Conservation (phyloP, 2,888 invertebrate species). For the Pardosa pseudoannulata region DNA sequence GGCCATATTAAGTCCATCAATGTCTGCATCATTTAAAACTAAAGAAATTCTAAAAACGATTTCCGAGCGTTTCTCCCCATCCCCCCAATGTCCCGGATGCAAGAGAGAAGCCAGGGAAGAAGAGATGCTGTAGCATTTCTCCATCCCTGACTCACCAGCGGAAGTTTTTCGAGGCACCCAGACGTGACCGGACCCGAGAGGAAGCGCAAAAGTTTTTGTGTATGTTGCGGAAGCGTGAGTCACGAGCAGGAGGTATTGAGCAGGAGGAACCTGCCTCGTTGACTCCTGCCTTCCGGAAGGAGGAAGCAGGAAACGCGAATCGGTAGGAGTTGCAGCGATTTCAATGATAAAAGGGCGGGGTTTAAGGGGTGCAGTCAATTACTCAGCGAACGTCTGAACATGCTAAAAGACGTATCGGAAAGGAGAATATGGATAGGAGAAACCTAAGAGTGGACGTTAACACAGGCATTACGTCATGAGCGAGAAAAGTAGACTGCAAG, state of each 20-base stretch:
- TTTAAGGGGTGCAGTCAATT: slow-evolving; percentile 2
- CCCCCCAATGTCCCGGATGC: slow-evolving; percentile 41
- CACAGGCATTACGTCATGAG: no score
- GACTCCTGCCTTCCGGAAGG: slow-evolving; percentile 61
- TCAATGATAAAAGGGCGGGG: slow-evolving; percentile 18
- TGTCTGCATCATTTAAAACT: not conserved
- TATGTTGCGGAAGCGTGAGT: slow-evolving; percentile 47
- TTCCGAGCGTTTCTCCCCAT: not conserved
- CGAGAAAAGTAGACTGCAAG: not conserved
- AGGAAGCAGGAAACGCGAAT: slow-evolving; percentile 26
- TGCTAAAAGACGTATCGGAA: not conserved
- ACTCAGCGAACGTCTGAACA: not conserved
- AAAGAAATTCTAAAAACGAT: slow-evolving; percentile 1
- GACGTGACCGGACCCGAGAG: slow-evolving; percentile 35
- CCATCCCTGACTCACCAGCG: slow-evolving; percentile 57
- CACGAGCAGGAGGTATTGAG: slow-evolving; percentile 22
- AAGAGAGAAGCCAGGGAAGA: slow-evolving; percentile 37
- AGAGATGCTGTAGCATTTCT: slow-evolving; percentile 19
- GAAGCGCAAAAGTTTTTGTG: slow-evolving; percentile 50
- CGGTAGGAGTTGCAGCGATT: slow-evolving; percentile 12
- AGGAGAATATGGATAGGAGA: not conserved
- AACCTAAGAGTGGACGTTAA: not conserved
- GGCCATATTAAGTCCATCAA: no score
- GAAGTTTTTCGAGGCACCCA: slow-evolving; percentile 59
- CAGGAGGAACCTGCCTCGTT: slow-evolving; percentile 37